Percentiles rank a stretch among this genome's conserved stretches.
Conservation (phyloP, 1,140 invertebrate genomes). For the Anadara kagoshimensis region DNA sequence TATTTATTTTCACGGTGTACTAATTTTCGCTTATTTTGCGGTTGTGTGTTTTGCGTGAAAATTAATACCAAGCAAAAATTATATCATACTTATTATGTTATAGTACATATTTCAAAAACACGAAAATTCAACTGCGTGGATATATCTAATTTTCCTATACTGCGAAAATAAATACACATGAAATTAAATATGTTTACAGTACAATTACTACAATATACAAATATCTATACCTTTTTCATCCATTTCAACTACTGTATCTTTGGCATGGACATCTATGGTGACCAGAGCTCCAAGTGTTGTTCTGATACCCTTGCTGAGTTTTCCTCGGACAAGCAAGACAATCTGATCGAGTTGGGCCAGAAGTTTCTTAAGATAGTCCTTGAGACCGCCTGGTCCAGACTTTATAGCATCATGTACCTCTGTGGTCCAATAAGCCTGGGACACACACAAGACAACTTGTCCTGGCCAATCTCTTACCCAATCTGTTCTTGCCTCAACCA, state of each 20-base stretch:
- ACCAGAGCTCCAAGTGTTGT: conserved; percentile 73
- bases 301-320: conserved; percentile 72
- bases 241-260: conserved; percentile 71
- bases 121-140: too few relatives aligned
- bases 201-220: too few relatives aligned
- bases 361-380: conserved; percentile 65
- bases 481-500: conserved; percentile 63
- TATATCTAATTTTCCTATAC: too few relatives aligned
- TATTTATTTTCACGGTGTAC: too few relatives aligned
- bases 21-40: too few relatives aligned
- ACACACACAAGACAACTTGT: conserved; percentile 73
- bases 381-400: conserved; percentile 61
- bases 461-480: conserved; percentile 75
- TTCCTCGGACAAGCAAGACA: conserved; percentile 73
- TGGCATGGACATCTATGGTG: conserved; percentile 74
- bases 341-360: conserved; percentile 69
- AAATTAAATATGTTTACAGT: too few relatives aligned
- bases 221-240: conserved; percentile 62
- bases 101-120: too few relatives aligned
- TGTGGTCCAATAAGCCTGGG: conserved; percentile 74
- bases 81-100: too few relatives aligned
- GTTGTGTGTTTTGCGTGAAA: too few relatives aligned
- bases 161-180: too few relatives aligned
- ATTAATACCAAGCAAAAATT: too few relatives aligned
- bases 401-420: conserved; percentile 72